Conservation (phyloP, 2,888 invertebrate genomes). For the Drosophila percnosoma region DNA sequence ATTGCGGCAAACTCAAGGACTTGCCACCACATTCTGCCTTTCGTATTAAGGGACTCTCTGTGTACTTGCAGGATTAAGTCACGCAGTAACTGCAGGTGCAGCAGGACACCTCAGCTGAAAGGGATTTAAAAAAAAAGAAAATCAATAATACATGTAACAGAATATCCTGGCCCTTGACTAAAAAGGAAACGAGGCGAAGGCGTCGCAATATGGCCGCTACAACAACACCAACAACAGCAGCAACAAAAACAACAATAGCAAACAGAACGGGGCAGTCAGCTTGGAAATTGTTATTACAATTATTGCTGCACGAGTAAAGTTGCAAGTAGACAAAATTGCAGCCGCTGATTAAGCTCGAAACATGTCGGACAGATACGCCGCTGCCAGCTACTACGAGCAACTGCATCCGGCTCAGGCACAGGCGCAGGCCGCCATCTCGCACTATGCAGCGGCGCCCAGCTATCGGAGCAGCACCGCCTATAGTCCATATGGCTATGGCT, state of each 20-base stretch:
- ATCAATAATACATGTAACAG: constrained; percentile 75
- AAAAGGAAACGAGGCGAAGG: constrained; percentile 22
- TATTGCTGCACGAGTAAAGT: constrained; percentile 49
- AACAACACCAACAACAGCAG: constrained; percentile 22
- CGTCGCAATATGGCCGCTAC: constrained; percentile 57
- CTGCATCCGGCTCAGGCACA: constrained; percentile 51
- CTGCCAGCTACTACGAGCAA: constrained; percentile 72
- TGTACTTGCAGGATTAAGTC: constrained; percentile 38
- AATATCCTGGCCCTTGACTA: constrained; percentile 58
- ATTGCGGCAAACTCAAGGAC: constrained; percentile 33
- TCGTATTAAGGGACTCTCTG: constrained; percentile 29
- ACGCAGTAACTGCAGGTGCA: constrained; percentile 57
- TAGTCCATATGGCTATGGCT: constrained; percentile 53
- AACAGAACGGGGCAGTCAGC: constrained; percentile 56
- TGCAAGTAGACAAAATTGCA: constrained; percentile 23
- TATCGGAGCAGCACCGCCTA: constrained; percentile 57
- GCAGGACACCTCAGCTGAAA: constrained; percentile 33
- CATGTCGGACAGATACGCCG: constrained; percentile 71
- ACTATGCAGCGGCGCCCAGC: constrained; percentile 55
- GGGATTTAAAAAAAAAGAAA: constrained; percentile 51
- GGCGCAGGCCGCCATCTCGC: constrained; percentile 60
- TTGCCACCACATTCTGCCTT: constrained; percentile 10
- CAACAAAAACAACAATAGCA: constrained; percentile 11
- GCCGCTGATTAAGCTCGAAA: not conserved
- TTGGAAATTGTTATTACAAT: constrained; percentile 50